Percentiles rank a stretch among this genome's conserved stretches.
Evolutionary conservation across 2,113 vertebrate species (phyloP).

Genomic region (Calidris pugnax): DNA sequence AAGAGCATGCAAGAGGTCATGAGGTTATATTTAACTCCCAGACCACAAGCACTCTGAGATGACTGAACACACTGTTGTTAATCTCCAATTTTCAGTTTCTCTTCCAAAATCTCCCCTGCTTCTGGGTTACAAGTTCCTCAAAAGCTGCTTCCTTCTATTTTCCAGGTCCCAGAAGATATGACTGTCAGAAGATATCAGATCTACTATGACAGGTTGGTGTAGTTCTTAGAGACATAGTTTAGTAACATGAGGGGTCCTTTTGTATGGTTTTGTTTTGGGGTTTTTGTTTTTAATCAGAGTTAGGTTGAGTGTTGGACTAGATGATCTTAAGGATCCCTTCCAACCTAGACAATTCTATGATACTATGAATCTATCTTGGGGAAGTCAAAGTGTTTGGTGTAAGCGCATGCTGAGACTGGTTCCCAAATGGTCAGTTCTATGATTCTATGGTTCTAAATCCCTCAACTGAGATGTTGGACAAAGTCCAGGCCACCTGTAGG

Average conservation of each 20-base stretch:
- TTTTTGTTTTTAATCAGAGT: no score
- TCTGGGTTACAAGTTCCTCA: not conserved
- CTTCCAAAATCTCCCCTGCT: not conserved
- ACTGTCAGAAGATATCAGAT: not conserved
- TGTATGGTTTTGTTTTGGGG: no score
- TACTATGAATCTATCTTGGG: not conserved
- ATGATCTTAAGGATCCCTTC: no score
- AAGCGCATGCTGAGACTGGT: not conserved
- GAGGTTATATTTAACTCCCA: not conserved
- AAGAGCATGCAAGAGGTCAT: not conserved
- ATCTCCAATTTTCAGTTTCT: not conserved
- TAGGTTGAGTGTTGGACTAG: no score
- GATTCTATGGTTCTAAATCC: not conserved
- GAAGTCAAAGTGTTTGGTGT: not conserved
- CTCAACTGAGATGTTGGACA: not conserved
- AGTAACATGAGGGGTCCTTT: no score
- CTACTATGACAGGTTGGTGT: no score
- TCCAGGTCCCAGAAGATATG: not conserved
- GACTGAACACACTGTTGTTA: not conserved
- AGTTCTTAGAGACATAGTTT: no score
- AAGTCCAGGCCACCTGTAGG: not conserved
- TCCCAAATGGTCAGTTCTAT: not conserved
- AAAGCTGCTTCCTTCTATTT: not conserved
- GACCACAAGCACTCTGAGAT: not conserved
- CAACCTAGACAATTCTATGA: no score